Evolutionary conservation across 1,140 invertebrate species (phyloP), one percentile per base, ranked within the genome.

Genomic region (Drosophila mojavensis): DNA sequence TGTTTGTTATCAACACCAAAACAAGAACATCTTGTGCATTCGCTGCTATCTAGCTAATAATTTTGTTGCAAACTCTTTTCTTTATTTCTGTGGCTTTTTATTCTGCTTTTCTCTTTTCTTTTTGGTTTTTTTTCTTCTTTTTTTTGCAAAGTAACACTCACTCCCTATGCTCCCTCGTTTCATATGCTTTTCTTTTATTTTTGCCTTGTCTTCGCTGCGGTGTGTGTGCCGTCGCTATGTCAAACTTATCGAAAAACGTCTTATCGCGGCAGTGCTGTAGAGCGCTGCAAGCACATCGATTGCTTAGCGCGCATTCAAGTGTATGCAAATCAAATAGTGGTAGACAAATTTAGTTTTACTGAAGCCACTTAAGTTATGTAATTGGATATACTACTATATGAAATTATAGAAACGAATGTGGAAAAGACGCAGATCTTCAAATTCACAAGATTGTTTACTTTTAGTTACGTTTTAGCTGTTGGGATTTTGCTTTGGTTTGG

Each of bases 61-160:
- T 55, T 64, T 53, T 24, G 30, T 51, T 67, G 33, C 54, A 71
- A 75, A 39, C 36, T 39, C 68, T 75, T 75, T 75, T 75, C 73
- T 75, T 75, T 65, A 75, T 75, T 75, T 64, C 60, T 48, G 47
- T 28, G 47, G 20, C 60, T 64, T 75, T 65, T 64, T 75, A 56
- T 61, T 75, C 55, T 56, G 62, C 64, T 48, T 73, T 73, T 69
- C 56, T 53, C 56, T 62, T 65, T 63, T 50, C 48, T 50, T 64
- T 36, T 39, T 39, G 10, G 36, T 3, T 47, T 43, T 75, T 75
- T 66, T 58, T 66, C 67, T 69, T 50, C 43, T 47, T 62, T 59
- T 33, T 71, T 54, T 66, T 67, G 69, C 68, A 72, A 71, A 75
- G 73, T 75, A 75, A 75, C 73, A 75, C 73, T 75, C 73, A 75